phyloP scores from a whole-genome alignment of 2,797 vertebrate species.

The Pterois miles region DNA sequence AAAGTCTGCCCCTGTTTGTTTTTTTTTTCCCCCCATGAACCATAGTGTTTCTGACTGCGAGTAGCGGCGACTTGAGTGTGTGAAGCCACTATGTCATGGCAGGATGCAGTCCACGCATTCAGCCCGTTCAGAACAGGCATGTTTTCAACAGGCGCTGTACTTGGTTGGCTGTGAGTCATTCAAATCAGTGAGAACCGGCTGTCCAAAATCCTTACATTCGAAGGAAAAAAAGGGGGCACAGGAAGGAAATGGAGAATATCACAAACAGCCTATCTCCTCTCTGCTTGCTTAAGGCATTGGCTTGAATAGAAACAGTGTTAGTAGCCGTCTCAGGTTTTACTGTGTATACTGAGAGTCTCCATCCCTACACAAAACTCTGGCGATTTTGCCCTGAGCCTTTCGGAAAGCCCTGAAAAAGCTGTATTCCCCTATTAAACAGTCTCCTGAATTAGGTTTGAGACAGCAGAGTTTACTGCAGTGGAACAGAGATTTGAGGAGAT shows the following conservation, averaged over 20 bases:
- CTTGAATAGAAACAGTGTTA: background rate
- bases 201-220: background rate
- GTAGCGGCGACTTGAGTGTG: no score
- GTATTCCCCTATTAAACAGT: constrained; percentile 3
- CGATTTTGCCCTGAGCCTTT: background rate
- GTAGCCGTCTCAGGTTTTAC: background rate
- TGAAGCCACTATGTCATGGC: no score
- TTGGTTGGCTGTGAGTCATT: background rate
- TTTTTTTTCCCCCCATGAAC: no score
- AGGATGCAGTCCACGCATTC: no score
- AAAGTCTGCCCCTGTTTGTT: no score
- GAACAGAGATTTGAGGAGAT: constrained; percentile 19
- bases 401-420: background rate
- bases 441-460: constrained; percentile 7
- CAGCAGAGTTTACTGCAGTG: background rate
- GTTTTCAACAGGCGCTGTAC: no score
- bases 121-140: no score
- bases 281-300: background rate
- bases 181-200: background rate
- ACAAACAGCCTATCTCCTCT: no score
- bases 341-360: background rate
- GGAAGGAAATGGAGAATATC: background rate
- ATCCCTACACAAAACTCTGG: background rate
- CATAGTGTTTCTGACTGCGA: no score
- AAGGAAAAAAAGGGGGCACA: background rate